Evolutionary conservation across 2,888 invertebrate species (phyloP), one percentile per base, ranked within the genome.

Genomic region (Listrodromus nycthemerus): DNA sequence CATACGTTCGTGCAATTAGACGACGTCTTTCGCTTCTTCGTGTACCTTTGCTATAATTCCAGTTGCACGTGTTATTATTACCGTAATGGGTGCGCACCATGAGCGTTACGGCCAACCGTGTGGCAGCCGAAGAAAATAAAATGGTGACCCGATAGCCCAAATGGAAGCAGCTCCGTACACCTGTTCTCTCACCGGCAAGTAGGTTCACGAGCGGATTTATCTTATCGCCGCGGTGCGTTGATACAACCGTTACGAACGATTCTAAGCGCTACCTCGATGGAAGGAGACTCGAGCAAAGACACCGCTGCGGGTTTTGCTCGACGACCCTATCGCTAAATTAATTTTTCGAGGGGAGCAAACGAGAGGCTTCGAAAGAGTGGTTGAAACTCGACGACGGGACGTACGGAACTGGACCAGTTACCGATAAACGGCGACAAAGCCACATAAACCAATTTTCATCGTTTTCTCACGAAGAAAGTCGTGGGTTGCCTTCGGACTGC

Each of bases 1-100:
- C 74, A 37, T 80, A 45, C 21, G 24, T 58, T 76, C 71, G 73
- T 37, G 63, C 58, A 73, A 85, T 83, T 63, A 80, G 73, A 76
- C 76, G 58, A 66, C 19, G 37, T 58, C 50, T 77, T 50, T 67
- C 24, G 55, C 37, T 37, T 16, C 58, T 24, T 41, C 58, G 21
- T 55, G 71, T 66, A 8, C 21, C 37, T 66, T 21, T 41, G 13
- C 21, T 30, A 52, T 70, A 33, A 58, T 71, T 71, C 37, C 41
- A 71, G 55, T 58, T 71, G 24, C 21, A 71, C 55, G 41, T 71
- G 50, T 16, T 16, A 5, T 63, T 19, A 37, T 8, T 24, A 55
- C 10, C 24, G 55, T 24, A 4, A 55, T 24, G 24, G 55, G 24
- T 13, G 37, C n/a, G 24, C 80, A 37, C 66, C 24, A 21, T 10